Evolutionary conservation across 1,140 invertebrate genomes (phyloP), one percentile per base, ranked within the genome.

Genomic region (Phymorhynchus buccinoides): DNA sequence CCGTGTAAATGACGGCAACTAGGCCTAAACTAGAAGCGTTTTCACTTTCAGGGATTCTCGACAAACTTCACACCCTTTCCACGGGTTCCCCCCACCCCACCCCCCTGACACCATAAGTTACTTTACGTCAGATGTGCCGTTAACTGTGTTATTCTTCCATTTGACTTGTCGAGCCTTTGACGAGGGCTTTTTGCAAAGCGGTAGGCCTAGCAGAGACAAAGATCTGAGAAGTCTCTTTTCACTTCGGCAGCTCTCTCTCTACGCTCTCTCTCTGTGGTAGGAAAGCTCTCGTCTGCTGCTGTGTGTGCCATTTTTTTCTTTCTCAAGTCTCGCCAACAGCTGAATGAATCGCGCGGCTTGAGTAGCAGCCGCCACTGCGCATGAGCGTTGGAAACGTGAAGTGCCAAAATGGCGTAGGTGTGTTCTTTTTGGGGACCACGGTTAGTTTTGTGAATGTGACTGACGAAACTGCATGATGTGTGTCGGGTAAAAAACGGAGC

Each of bases 281-380:
- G 16, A n/a, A 6, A 30, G 12, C 39, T 30, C 35, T 83, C 44
- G 44, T 83, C 81, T 83, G 66, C 81, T 83, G 80, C 42, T 32
- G 42, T 52, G 32, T 56, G 44, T 18, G 32, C 56, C n/a, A n/a
- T n/a, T n/a, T n/a, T n/a, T n/a, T n/a, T n/a, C n/a, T n/a, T n/a
- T n/a, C n/a, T n/a, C n/a, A n/a, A 27, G 35, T 32, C 32, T 35
- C 22, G 52, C 30, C 7, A 18, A 1, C 27, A 73, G 41, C 12
- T 83, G 81, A 83, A 73, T 83, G 81, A 83, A 83, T 83, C 81
- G 81, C 81, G 56, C 81, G 52, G 62, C 62, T 66, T 37, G 44
- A 66, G 52, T 66, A 56, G 42, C n/a, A n/a, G n/a, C n/a, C 62
- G 62, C 62, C 80, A 37, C 66, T 66, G 81, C 81, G 81, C 81